phyloP scores from a whole-genome alignment of 2,113 vertebrate species.

The Charina bottae region DNA sequence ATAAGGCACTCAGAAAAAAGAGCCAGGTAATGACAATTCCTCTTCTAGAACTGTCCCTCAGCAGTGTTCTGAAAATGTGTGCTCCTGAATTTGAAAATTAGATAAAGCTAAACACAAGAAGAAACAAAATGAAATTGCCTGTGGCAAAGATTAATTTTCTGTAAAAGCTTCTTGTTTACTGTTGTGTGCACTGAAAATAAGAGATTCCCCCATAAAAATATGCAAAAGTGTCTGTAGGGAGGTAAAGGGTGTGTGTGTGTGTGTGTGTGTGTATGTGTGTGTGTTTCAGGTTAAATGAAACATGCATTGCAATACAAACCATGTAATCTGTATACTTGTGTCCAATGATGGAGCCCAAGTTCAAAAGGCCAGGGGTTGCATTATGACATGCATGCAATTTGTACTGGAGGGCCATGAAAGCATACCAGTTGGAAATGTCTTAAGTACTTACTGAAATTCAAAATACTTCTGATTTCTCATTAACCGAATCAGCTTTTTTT shows the following conservation, averaged over 20 bases:
- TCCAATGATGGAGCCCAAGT: background rate
- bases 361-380: background rate
- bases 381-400: background rate
- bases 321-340: background rate
- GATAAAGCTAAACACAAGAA: slow-evolving; percentile 37
- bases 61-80: slow-evolving; percentile 41
- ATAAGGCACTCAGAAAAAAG: background rate
- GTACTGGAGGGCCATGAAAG: background rate
- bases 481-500: background rate
- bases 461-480: background rate
- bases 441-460: slow-evolving; percentile 11
- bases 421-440: background rate
- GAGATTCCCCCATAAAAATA: background rate
- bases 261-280: background rate
- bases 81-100: slow-evolving; percentile 45
- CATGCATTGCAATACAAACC: background rate
- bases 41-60: slow-evolving; percentile 1
- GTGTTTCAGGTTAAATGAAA: background rate
- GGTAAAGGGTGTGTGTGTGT: background rate
- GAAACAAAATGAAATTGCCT: slow-evolving; percentile 38
- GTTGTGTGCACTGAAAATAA: background rate
- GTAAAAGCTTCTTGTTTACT: background rate
- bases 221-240: slow-evolving; percentile 14
- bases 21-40: background rate
- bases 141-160: slow-evolving; percentile 19